Base-by-base conservation (phyloP, 53 echinoderm and acorn worm species). In the Zoroaster sp. region DNA sequence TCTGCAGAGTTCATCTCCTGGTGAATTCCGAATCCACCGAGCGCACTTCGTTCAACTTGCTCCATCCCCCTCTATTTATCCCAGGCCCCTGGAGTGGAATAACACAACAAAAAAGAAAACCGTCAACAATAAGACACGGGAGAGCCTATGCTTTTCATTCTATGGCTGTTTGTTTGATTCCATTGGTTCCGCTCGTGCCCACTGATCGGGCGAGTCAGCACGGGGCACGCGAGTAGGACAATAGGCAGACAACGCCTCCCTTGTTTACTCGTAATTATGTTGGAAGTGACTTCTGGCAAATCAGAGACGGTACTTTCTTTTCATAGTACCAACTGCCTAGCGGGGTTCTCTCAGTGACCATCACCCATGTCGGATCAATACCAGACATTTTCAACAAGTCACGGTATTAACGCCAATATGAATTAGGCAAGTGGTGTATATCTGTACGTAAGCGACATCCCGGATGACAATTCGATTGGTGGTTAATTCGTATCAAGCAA, bases 181-280 rank as follows among this genome's bases (percentile, higher is more conserved):
- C 42, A 45, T 67, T n/a, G 81, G 67, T 31, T 18, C 66, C 15
- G 67, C 20, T 36, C 44, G 81, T 63, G 67, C 41, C 28, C 28
- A 43, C 25, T 81, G 66, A 67, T 17, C 28, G 42, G 66, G 66
- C 66, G 81, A 44, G 66, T 67, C 66, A 9, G 45, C 81, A 66
- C 21, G 28, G 30, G 81, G 66, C 81, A 81, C 81, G 81, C 81
- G 81, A 81, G 81, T 15, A 12, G 81, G 81, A 66, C 42, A 81
- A 67, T 28, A 40, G 44, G 15, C 7, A 34, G 81, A 40, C 67
- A 55, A 81, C 81, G 81, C 81, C 81, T 66, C 66, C 11, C 65
- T 81, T 81, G 81, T 67, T 81, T 66, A 66, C 42, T 18, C 13
- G 66, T 39, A 81, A 81, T 43, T 81, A 68, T 40, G 30, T 41